Percentiles rank a stretch among this genome's conserved stretches.
Evolutionary conservation across 2,888 invertebrate species (phyloP).

Genomic region (Agonopterix heracliana): DNA sequence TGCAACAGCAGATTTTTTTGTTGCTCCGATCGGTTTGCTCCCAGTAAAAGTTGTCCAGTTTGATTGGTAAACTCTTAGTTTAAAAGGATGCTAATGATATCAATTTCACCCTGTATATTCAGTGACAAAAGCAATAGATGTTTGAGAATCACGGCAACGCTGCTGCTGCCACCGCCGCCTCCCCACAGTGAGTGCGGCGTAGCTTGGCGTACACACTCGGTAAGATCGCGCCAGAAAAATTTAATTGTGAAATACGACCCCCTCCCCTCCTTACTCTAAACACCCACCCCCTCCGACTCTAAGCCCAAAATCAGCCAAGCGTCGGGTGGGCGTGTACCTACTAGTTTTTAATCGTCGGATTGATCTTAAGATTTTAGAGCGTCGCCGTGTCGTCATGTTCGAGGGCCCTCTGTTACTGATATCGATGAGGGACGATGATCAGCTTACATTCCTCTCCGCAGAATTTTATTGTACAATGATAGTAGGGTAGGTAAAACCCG

Average conservation of each 20-base stretch:
- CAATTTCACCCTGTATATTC: no score
- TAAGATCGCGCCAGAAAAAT: conserved; percentile 68
- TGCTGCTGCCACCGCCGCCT: background rate
- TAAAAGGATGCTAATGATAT: no score
- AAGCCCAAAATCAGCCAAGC: conserved; percentile 5
- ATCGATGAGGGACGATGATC: background rate
- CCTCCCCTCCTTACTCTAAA: conserved; percentile 12
- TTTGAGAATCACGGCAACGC: background rate
- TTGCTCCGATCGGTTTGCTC: no score
- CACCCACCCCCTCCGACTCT: conserved; percentile 18
- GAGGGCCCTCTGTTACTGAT: conserved; percentile 12
- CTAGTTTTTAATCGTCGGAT: conserved; percentile 14
- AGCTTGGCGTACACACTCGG: conserved; percentile 58
- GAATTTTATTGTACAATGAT: no score
- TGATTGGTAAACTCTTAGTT: no score
- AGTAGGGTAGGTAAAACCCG: no score
- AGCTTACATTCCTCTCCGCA: no score
- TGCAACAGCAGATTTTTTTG: no score
- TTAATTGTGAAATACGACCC: conserved; percentile 69
- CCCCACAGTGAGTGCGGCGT: conserved; percentile 28
- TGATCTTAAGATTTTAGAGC: conserved; percentile 15
- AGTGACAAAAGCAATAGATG: no score
- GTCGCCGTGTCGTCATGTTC: conserved; percentile 18
- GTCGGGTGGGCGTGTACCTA: conserved; percentile 27
- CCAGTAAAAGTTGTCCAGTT: no score